Evolutionary conservation across 2,888 invertebrate species (phyloP), one percentile per base, ranked within the genome.

Genomic region (Amiota minor): DNA sequence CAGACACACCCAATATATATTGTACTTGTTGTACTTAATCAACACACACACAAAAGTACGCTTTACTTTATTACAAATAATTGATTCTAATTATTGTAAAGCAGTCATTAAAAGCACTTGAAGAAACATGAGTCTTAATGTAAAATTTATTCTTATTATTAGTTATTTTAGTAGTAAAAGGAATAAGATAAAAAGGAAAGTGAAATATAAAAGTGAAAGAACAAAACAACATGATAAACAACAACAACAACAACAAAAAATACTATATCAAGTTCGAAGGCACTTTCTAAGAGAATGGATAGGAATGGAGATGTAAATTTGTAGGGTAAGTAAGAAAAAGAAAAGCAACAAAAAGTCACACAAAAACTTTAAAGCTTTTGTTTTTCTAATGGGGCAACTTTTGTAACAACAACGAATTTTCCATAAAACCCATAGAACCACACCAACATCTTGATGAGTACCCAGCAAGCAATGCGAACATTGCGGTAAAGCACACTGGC

Each of bases 11-110:
- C n/a, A n/a, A n/a, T 6, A 35, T 35, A 35, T 6, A 35, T 23
- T 6, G 6, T 35, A 35, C 35, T 35, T 35, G 35, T 3, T 8
- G 6, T n/a, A 35, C 35, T 35, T 35, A 35, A 35, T 35, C 4
- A 72, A 72, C 71, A 73, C 76, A 73, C 23, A 74, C 64, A 71
- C 55, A 70, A 72, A 70, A 70, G 14, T 10, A 65, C 72, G 20
- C 59, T 59, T 10, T n/a, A 56, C 14, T 20, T 16, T 35, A 35
- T 35, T 35, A 59, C 18, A 65, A 65, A 47, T 20, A 65, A 59
- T 59, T 59, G 20, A 59, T 59, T 16, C n/a, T 14, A 62, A 62
- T 64, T 14, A 35, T 35, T 35, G 35, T 35, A 35, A 35, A 65
- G 18, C 47, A 20, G 59, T 59, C 18, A 65, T 47, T 65, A 65